Evolutionary conservation across 2,888 invertebrate genomes (phyloP).

Genomic region (Mesopsocus fuscifrons): DNA sequence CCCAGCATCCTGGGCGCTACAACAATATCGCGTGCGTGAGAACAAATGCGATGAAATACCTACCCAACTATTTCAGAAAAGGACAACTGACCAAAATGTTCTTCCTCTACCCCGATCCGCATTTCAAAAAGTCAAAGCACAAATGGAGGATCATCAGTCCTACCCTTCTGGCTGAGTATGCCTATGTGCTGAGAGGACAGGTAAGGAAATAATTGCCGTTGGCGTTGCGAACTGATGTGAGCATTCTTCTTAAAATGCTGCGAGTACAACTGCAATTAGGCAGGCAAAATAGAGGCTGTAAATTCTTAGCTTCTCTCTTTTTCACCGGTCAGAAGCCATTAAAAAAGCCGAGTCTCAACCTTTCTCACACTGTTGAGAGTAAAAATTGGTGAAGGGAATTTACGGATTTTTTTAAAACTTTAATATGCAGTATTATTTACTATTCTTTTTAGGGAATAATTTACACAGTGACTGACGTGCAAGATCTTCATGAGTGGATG

Average conservation of each 20-base stretch:
- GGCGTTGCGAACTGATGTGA: too few relatives aligned
- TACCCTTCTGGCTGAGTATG: constrained; percentile 87
- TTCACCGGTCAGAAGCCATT: too few relatives aligned
- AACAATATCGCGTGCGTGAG: constrained; percentile 88
- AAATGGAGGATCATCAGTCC: constrained; percentile 98
- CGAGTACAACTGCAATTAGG: too few relatives aligned
- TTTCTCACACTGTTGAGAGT: too few relatives aligned
- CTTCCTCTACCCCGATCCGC: constrained; percentile 97
- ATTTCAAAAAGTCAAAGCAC: constrained; percentile 96
- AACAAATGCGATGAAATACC: constrained; percentile 97
- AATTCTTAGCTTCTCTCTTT: too few relatives aligned
- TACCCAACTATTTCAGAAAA: constrained; percentile 91
- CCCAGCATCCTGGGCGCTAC: constrained; percentile 53
- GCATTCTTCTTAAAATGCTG: too few relatives aligned
- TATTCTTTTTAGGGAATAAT: constrained; percentile 47
- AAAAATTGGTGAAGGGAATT: too few relatives aligned
- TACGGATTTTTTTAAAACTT: too few relatives aligned
- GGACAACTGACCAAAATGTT: constrained; percentile 95
- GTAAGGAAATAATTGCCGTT: constrained; percentile 33
- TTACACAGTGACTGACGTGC: constrained; percentile 95
- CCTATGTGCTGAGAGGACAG: constrained; percentile 70
- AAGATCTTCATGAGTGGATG: constrained; percentile 96
- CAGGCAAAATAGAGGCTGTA: too few relatives aligned
- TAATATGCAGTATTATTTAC: too few relatives aligned
- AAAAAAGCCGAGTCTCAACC: too few relatives aligned